Percentiles rank a stretch among this genome's conserved stretches.
phyloP scores from a whole-genome alignment of 2,888 invertebrate species.

The Ophion slaviceki region DNA sequence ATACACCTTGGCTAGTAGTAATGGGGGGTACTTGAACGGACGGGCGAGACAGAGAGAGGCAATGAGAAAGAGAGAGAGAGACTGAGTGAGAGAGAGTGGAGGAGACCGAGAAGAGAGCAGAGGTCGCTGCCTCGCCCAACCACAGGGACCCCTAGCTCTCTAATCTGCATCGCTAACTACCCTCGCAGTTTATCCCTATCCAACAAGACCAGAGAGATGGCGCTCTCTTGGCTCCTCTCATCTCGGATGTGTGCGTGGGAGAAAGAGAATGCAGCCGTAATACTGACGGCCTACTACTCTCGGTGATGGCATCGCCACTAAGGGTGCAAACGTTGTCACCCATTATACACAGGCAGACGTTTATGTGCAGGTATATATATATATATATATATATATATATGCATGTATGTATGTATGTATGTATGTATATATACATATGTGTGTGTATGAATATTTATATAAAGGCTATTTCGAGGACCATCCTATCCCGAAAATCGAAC shows the following conservation, averaged over 20 bases:
- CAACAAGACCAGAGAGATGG: conserved; percentile 26
- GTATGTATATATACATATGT: background rate
- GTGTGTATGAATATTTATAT: background rate
- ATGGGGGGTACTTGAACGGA: conserved; percentile 1
- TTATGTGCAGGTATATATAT: background rate
- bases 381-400: background rate
- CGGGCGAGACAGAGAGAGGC: background rate
- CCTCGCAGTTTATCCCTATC: conserved; percentile 70
- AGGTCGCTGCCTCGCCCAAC: conserved; percentile 42
- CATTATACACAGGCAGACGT: conserved; percentile 10
- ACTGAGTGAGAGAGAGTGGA: background rate
- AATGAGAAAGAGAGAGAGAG: background rate
- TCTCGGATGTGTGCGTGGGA: conserved; percentile 1
- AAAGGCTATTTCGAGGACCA: background rate
- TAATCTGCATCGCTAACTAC: conserved; percentile 79
- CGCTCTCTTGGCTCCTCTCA: conserved; percentile 53
- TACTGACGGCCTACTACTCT: conserved; percentile 30
- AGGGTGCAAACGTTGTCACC: conserved; percentile 57
- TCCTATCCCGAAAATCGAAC: background rate
- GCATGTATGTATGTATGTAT: background rate
- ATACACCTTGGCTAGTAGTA: background rate
- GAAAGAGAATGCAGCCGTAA: conserved; percentile 48
- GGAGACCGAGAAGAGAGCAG: conserved; percentile 2
- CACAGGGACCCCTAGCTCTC: conserved; percentile 67
- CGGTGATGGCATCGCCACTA: conserved; percentile 42